phyloP scores from a whole-genome alignment of 2,113 vertebrate genomes.

The Heterotis niloticus region DNA sequence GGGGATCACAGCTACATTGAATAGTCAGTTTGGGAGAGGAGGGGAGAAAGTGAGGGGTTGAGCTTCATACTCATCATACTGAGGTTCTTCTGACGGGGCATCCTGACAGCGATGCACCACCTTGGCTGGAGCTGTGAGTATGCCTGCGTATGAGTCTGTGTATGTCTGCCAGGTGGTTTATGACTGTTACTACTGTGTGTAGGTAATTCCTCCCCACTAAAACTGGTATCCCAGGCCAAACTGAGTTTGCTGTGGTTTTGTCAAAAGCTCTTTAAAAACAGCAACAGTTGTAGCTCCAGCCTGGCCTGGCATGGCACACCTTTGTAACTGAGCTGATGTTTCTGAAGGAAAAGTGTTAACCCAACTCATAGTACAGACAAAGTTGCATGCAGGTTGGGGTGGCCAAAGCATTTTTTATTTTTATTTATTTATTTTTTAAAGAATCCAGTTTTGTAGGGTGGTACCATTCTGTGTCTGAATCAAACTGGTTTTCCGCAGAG shows the following conservation, averaged over 20 bases:
- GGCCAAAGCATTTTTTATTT: too few species aligned
- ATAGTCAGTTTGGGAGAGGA: background rate
- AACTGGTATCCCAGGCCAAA: background rate
- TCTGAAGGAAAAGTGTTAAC: too few species aligned
- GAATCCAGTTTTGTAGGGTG: too few species aligned
- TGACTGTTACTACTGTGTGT: background rate
- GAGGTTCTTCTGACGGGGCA: conserved; percentile 4
- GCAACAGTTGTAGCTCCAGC: background rate
- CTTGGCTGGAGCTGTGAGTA: background rate
- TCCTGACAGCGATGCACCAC: background rate
- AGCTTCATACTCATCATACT: background rate
- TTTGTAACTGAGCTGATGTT: background rate
- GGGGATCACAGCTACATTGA: background rate
- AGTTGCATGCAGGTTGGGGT: too few species aligned
- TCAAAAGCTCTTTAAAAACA: conserved; percentile 11
- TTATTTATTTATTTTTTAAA: too few species aligned
- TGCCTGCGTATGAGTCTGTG: background rate
- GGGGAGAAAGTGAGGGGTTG: background rate
- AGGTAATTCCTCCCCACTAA: background rate
- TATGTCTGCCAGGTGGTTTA: background rate
- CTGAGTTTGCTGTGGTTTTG: background rate
- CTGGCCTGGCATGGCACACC: background rate
- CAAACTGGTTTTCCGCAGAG: too few species aligned
- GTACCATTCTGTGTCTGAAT: too few species aligned
- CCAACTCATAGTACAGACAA: too few species aligned